Evolutionary conservation across 2,113 vertebrate genomes (phyloP).

Genomic region (Perca fluviatilis): DNA sequence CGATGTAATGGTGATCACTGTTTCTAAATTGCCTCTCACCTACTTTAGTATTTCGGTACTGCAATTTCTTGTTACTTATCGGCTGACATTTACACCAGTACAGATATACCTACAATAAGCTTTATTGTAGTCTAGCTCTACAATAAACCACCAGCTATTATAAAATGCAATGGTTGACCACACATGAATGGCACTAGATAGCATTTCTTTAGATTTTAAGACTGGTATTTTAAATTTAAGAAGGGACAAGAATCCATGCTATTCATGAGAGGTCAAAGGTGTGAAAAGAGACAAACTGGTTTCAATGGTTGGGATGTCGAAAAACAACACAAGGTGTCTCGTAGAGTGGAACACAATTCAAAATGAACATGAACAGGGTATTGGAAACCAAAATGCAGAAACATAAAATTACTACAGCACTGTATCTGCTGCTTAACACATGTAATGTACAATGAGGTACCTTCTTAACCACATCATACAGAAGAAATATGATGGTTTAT

Average conservation of each 20-base stretch:
- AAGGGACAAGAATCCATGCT: background rate
- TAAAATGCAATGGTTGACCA: background rate
- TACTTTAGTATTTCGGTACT: background rate
- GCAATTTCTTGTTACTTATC: background rate
- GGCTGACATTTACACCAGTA: background rate
- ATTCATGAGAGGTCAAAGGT: background rate
- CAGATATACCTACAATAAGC: background rate
- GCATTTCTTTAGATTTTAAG: background rate
- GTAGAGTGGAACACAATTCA: background rate
- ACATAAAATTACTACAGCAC: background rate
- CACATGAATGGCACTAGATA: background rate
- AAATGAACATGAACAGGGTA: background rate
- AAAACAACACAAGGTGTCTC: background rate
- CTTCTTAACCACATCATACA: background rate
- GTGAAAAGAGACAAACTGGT: background rate
- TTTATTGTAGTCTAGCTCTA: background rate
- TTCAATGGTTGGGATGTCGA: background rate
- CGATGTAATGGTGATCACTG: background rate
- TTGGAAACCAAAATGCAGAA: background rate
- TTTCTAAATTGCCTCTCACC: background rate
- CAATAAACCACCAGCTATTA: background rate
- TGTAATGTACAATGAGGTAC: background rate
- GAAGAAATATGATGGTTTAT: background rate
- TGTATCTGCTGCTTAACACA: background rate
- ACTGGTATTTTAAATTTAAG: background rate